phyloP scores from a whole-genome alignment of 2,888 invertebrate genomes.

The Eupithecia subumbrata region DNA sequence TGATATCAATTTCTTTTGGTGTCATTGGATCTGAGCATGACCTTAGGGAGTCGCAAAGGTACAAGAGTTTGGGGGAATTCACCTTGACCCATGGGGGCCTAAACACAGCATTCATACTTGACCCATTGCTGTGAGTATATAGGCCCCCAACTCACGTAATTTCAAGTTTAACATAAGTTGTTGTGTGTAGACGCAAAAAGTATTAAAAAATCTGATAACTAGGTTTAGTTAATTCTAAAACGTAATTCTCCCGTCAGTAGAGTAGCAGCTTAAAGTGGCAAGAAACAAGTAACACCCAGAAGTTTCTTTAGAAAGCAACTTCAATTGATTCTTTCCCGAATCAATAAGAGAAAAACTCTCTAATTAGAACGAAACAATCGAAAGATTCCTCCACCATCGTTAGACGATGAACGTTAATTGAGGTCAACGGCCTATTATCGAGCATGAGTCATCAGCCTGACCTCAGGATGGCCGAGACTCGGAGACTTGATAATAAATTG shows the following conservation, averaged over 20 bases:
- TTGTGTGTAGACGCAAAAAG: too few species aligned
- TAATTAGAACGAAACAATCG: neutral
- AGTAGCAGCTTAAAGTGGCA: neutral
- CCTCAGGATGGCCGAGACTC: conserved; percentile 16
- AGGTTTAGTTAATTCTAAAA: too few species aligned
- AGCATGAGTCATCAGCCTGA: conserved; percentile 41
- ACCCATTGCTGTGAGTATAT: too few species aligned
- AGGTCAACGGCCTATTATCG: conserved; percentile 51
- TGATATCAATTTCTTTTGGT: too few species aligned
- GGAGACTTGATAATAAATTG: neutral
- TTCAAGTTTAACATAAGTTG: too few species aligned
- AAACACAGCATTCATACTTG: too few species aligned
- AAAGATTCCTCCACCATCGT: conserved; percentile 25
- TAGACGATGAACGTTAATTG: conserved; percentile 46
- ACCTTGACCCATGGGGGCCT: too few species aligned
- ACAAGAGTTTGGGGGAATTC: too few species aligned
- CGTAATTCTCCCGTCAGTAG: neutral
- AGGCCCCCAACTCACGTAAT: too few species aligned
- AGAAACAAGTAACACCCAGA: neutral
- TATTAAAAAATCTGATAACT: too few species aligned
- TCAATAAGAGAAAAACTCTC: neutral
- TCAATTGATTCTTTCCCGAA: neutral
- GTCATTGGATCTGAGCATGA: too few species aligned
- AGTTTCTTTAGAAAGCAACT: neutral
- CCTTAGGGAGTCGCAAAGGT: too few species aligned